Base-by-base conservation (phyloP, 2,888 invertebrate genomes). In the Melieria picta region DNA sequence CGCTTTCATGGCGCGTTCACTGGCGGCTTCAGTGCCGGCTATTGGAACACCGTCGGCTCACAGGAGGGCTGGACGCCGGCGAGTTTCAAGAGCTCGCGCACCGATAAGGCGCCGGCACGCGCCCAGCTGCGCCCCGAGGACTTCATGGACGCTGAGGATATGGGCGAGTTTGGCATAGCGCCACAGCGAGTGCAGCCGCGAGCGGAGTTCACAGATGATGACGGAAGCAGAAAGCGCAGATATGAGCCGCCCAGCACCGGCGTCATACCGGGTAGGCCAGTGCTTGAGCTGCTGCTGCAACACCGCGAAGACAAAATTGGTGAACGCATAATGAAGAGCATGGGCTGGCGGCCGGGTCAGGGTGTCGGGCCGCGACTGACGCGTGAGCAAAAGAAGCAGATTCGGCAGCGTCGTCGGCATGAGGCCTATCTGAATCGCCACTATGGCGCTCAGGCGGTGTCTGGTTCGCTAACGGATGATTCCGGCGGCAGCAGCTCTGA, bases 1-100 rank as follows among this genome's bases (percentile, higher is more conserved):
- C 88, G 99, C 79, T 99, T 99, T 86, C 99, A 99, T 87, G 99
- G 99, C 7, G 99, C 99, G 0, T 99, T 99, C 84, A 99, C 99
- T 0, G 99, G 99, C 0, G 97, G 91, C 4, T 99, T 99, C 85
- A 97, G 98, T 11, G 99, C 99, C 0, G 99, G 99, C 0, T 98
- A 95, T 82, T 98, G 94, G 83, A 99, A 99, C 83, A 94, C 97
- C 0, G 99, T 99, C 30, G 99, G 98, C 0, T 94, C 97, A 0
- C 91, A 94, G 76, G 98, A 99, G 89, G 98, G 99, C 65, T 99
- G 97, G 96, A 90, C 91, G 9, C 99, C 99, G 0, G 89, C 93
- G 48, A 91, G 92, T 13, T 99, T 98, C 84, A 94, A 94, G 81
- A 99, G 99, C 74, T 95, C 97, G 0, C 89, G 97, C 7, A 86